phyloP scores from a whole-genome alignment of 2,797 vertebrate species.

The Gadopsis marmoratus region DNA sequence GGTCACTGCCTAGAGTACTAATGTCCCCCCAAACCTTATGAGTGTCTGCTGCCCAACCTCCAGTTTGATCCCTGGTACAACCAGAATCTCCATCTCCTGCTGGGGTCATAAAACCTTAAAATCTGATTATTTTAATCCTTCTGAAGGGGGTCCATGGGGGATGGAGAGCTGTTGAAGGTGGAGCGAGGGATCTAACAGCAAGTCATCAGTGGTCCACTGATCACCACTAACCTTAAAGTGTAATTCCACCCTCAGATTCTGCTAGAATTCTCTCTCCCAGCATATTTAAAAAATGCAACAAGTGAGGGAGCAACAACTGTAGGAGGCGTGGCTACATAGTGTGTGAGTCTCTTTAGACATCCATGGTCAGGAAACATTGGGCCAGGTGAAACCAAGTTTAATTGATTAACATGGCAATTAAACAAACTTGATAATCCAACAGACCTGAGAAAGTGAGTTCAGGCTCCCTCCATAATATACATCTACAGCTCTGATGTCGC shows the following conservation, averaged over 20 bases:
- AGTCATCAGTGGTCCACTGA: not conserved
- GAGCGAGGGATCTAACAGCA: not conserved
- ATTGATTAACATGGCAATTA: not conserved
- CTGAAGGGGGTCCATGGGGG: constrained; percentile 12
- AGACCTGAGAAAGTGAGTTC: not conserved
- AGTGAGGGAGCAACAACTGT: too few relatives aligned
- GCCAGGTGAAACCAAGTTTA: not conserved
- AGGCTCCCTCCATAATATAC: not conserved
- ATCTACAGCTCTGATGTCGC: not conserved
- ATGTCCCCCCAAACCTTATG: not conserved
- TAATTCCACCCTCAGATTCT: too few relatives aligned
- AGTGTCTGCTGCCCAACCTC: constrained; percentile 6
- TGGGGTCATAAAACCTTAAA: constrained; percentile 33
- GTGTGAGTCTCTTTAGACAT: too few relatives aligned
- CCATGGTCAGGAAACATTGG: too few relatives aligned
- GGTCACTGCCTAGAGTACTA: constrained; percentile 5
- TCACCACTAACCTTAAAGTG: not conserved
- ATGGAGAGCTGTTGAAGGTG: not conserved
- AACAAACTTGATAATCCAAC: not conserved
- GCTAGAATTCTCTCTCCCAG: too few relatives aligned
- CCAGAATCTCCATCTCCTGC: constrained; percentile 15
- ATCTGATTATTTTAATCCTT: constrained; percentile 65
- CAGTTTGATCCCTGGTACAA: constrained; percentile 28
- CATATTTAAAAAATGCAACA: too few relatives aligned
- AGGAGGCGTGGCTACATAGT: too few relatives aligned